These are phyloP conservation scores for Euplagia quadripunctaria DNA, from an alignment of 2,888 invertebrate genomes.

Conservation along the genomic window DNA sequence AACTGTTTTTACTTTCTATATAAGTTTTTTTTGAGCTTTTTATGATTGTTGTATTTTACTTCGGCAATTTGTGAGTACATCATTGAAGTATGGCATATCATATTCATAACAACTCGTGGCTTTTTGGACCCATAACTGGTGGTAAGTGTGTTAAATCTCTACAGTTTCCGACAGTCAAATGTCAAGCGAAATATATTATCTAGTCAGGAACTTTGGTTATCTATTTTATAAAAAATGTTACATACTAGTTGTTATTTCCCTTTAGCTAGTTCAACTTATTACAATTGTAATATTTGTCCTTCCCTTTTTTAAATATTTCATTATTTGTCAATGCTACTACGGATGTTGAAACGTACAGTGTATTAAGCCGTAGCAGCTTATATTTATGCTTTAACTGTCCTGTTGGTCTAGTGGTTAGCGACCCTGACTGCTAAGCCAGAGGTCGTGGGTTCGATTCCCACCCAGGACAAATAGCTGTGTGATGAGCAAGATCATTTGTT, in stretches of 20 bases:
- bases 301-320: background rate
- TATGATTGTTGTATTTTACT: no score
- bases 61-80: background rate
- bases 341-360: background rate
- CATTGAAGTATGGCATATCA: background rate
- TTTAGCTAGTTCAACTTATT: background rate
- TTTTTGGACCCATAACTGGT: constrained; percentile 1
- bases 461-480: no score
- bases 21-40: no score
- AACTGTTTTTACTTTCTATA: no score
- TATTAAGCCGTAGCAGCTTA: no score
- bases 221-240: background rate
- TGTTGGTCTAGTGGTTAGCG: no score
- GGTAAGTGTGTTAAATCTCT: background rate
- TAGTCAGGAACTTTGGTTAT: background rate
- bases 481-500: no score
- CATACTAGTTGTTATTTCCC: background rate
- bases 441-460: no score
- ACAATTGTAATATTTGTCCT: background rate
- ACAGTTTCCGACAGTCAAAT: constrained; percentile 10
- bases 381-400: no score
- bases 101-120: constrained; percentile 3
- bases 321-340: background rate
- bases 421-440: no score
- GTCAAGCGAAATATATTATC: constrained; percentile 12